These are phyloP conservation scores for Eleutherodactylus coqui DNA, from an alignment of 2,797 vertebrate species.

Conservation along the genomic window DNA sequence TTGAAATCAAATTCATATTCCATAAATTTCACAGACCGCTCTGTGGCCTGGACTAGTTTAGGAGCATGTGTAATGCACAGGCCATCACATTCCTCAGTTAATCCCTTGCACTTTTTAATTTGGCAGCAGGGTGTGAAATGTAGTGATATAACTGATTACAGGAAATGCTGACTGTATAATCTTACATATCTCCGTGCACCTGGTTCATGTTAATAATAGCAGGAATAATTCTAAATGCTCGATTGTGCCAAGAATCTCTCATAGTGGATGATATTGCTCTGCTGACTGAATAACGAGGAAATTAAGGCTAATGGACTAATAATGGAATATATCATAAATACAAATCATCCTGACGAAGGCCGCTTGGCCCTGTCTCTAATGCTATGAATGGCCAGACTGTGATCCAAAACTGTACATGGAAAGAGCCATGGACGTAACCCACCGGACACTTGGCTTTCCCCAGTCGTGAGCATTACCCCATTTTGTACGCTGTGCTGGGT, in stretches of 20 bases:
- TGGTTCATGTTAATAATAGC: slow-evolving; percentile 43
- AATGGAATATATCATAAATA: neutral
- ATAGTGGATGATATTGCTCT: neutral
- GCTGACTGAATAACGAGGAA: neutral
- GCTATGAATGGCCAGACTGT: neutral
- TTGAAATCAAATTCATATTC: too few species aligned
- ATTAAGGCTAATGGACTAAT: slow-evolving; percentile 18
- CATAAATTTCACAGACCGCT: neutral
- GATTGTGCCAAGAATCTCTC: slow-evolving; percentile 8
- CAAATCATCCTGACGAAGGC: neutral
- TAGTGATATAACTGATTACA: neutral
- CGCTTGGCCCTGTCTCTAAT: neutral
- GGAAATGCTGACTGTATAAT: slow-evolving; percentile 19
- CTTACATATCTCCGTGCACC: slow-evolving; percentile 27
- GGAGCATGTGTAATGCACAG: neutral
- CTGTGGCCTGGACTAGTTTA: neutral
- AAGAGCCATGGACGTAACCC: too few species aligned
- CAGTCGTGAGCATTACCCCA: too few species aligned
- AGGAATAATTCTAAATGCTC: neutral
- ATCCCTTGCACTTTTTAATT: slow-evolving; percentile 15
- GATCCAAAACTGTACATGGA: neutral
- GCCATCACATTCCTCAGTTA: slow-evolving; percentile 6
- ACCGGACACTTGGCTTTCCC: too few species aligned
- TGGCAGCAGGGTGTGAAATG: slow-evolving; percentile 26
- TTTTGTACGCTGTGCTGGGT: too few species aligned